Conservation (phyloP, 2,113 vertebrate genomes). For the Fukomys damarensis region DNA sequence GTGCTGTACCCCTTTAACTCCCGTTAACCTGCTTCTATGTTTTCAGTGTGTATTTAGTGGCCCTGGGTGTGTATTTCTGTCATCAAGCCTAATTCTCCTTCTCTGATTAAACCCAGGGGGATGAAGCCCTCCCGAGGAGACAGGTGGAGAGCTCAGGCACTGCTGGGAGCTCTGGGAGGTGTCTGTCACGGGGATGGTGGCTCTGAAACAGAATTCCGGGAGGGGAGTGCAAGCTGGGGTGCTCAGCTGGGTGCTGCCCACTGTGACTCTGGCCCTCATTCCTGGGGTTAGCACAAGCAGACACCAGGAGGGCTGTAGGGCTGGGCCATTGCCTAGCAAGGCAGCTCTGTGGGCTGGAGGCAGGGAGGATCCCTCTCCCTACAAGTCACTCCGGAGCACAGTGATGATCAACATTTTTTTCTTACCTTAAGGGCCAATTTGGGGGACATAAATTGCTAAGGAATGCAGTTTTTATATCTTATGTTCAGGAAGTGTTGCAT, state of each 20-base stretch:
- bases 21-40: neutral
- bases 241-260: too few relatives aligned
- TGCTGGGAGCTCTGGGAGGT: too few relatives aligned
- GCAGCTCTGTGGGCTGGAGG: neutral
- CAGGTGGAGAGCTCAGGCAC: neutral
- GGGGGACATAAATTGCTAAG: slow-evolving; percentile 31
- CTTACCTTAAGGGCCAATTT: slow-evolving; percentile 19
- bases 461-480: neutral
- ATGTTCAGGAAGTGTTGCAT: slow-evolving; percentile 30
- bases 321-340: neutral
- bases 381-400: neutral
- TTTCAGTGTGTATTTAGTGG: neutral
- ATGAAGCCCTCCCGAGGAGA: neutral
- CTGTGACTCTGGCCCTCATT: neutral
- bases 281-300: neutral
- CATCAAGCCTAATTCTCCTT: neutral
- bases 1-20: neutral
- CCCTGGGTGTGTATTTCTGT: neutral
- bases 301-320: neutral
- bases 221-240: accelerated
- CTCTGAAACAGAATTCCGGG: neutral
- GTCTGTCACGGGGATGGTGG: neutral
- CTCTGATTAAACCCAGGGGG: neutral
- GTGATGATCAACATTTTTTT: neutral
- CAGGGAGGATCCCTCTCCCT: neutral